phyloP scores from a whole-genome alignment of 1,140 invertebrate genomes.

The Glossosoma conforme region DNA sequence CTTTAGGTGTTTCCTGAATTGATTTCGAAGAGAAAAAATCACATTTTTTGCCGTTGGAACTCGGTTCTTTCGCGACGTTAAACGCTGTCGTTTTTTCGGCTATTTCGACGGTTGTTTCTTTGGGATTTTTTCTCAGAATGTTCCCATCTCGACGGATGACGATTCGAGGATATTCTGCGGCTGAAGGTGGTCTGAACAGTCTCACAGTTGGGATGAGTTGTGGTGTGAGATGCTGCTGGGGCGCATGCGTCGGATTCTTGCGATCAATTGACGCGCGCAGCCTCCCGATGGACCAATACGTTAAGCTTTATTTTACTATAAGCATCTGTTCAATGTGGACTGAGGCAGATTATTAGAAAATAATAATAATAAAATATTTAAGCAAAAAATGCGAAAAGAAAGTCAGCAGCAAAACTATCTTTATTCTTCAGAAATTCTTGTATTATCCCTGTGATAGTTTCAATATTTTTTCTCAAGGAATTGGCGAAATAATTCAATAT shows the following conservation, averaged over 20 bases:
- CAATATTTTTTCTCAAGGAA: too few relatives aligned
- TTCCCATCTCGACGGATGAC: slow-evolving; percentile 13
- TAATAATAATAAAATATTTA: too few relatives aligned
- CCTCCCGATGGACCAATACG: background rate
- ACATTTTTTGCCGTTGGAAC: background rate
- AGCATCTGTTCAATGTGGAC: too few relatives aligned
- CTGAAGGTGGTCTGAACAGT: background rate
- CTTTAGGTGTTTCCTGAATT: background rate
- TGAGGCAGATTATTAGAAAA: too few relatives aligned
- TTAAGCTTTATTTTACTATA: too few relatives aligned
- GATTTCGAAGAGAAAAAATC: background rate
- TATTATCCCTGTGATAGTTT: too few relatives aligned
- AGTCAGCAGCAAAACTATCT: too few relatives aligned
- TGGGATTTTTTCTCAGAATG: background rate
- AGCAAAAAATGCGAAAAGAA: too few relatives aligned
- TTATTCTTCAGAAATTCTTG: too few relatives aligned
- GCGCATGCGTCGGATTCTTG: slow-evolving; percentile 1
- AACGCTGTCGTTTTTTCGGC: background rate
- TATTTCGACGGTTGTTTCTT: background rate
- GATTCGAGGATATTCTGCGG: background rate
- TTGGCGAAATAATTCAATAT: too few relatives aligned
- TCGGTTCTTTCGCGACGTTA: background rate
- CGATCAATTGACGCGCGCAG: slow-evolving; percentile 7
- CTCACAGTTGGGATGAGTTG: background rate
- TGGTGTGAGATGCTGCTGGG: background rate